phyloP scores from a whole-genome alignment of 2,113 vertebrate genomes.

The Archilochus colubris region DNA sequence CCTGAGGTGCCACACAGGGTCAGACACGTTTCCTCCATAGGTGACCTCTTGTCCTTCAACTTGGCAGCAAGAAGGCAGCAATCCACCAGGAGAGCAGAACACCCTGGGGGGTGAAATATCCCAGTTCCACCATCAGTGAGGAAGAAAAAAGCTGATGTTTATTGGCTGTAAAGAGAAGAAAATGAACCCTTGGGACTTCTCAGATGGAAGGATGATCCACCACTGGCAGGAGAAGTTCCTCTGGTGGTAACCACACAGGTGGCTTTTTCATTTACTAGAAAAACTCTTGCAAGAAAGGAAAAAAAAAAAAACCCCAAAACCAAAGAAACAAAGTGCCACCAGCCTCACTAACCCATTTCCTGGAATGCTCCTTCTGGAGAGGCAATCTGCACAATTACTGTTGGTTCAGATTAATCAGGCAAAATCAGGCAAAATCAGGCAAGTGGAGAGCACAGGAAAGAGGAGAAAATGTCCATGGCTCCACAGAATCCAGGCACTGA shows the following conservation, averaged over 20 bases:
- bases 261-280: not conserved
- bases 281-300: not conserved
- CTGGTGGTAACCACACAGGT: rapidly evolving
- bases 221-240: rapidly evolving
- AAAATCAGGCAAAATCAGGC: not conserved
- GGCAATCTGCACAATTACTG: conserved; percentile 22
- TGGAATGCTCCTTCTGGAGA: not conserved
- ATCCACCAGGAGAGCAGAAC: rapidly evolving
- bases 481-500: not conserved
- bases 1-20: no score
- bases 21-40: not conserved
- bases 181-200: rapidly evolving
- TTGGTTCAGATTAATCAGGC: not conserved
- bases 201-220: rapidly evolving
- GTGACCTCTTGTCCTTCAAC: not conserved
- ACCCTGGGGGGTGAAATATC: not conserved
- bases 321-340: not conserved
- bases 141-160: not conserved
- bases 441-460: not conserved
- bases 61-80: rapidly evolving
- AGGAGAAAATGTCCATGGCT: not conserved
- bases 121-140: rapidly evolving
- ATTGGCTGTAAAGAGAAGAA: not conserved
- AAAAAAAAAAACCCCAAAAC: no score
- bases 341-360: not conserved